These are phyloP conservation scores for Pocillopora grandis DNA, from an alignment of 92 coral and sea anemone species.

Conservation along the genomic window DNA sequence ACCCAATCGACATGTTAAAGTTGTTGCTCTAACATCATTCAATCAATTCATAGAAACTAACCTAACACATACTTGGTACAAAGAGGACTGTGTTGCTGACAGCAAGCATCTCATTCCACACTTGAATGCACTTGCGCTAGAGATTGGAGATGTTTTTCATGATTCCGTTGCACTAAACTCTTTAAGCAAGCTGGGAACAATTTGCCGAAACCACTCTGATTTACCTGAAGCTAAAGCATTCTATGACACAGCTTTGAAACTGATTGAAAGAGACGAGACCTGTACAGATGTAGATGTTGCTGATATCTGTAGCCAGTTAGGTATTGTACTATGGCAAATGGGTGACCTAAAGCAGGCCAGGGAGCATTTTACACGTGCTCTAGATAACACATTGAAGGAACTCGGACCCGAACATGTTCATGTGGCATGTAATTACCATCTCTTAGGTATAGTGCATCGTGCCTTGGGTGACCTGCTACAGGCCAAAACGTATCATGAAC, in stretches of 20 bases:
- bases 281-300: not conserved
- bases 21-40: conserved; percentile 35
- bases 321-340: not conserved
- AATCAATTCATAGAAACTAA: conserved; percentile 34
- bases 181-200: conserved; percentile 12
- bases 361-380: not conserved
- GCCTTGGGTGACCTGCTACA: not conserved
- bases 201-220: not conserved
- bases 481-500: not conserved
- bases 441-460: conserved; percentile 16
- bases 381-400: not conserved
- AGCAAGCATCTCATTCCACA: conserved; percentile 33
- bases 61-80: conserved; percentile 4
- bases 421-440: conserved; percentile 16
- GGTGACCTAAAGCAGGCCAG: conserved; percentile 10
- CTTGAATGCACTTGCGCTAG: conserved; percentile 10
- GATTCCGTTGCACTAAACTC: not conserved
- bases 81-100: not conserved
- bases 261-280: not conserved
- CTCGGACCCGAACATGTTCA: conserved; percentile 21
- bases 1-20: not conserved
- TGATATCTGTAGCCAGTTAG: not conserved
- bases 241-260: too few relatives aligned
- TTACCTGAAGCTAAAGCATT: too few relatives aligned
- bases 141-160: not conserved